These are phyloP conservation scores for Falco punctatus DNA, from an alignment of 2,113 vertebrate species.

Conservation along the genomic window DNA sequence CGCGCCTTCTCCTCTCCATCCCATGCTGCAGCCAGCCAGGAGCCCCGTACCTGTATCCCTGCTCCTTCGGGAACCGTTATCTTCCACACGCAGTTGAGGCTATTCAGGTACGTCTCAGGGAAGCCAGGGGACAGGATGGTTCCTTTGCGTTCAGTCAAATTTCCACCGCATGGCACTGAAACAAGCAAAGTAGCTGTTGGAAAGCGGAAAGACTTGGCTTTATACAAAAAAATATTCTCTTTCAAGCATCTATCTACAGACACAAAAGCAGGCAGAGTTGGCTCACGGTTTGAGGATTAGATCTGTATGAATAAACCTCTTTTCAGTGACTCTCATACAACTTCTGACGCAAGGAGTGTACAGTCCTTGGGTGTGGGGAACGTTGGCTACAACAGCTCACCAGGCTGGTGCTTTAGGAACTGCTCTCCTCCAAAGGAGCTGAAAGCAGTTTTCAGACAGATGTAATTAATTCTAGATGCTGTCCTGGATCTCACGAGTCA, in stretches of 20 bases:
- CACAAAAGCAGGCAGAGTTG: not conserved
- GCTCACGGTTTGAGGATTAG: not conserved
- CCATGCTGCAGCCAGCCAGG: not conserved
- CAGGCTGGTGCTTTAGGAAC: not conserved
- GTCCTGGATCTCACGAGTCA: not conserved
- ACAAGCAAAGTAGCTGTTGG: not conserved
- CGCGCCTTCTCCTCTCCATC: rapidly evolving
- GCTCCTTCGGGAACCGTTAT: constrained; percentile 95
- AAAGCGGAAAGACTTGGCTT: not conserved
- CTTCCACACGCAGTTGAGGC: constrained; percentile 98
- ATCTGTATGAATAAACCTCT: not conserved
- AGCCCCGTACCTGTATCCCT: constrained; percentile 88
- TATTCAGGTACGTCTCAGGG: constrained; percentile 96
- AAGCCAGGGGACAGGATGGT: constrained; percentile 97
- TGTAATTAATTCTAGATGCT: not conserved
- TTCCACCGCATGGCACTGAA: constrained; percentile 95
- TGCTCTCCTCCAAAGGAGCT: not conserved
- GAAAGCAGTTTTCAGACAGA: not conserved
- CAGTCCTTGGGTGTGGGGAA: rapidly evolving
- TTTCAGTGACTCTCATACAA: rapidly evolving
- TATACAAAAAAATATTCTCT: not conserved
- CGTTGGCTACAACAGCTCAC: rapidly evolving
- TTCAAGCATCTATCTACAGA: not conserved
- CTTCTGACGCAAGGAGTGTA: not conserved
- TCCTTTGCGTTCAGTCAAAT: constrained; percentile 91